Evolutionary conservation across 1,140 invertebrate genomes (phyloP), one percentile per base, ranked within the genome.

Genomic region (Chionoecetes opilio): DNA sequence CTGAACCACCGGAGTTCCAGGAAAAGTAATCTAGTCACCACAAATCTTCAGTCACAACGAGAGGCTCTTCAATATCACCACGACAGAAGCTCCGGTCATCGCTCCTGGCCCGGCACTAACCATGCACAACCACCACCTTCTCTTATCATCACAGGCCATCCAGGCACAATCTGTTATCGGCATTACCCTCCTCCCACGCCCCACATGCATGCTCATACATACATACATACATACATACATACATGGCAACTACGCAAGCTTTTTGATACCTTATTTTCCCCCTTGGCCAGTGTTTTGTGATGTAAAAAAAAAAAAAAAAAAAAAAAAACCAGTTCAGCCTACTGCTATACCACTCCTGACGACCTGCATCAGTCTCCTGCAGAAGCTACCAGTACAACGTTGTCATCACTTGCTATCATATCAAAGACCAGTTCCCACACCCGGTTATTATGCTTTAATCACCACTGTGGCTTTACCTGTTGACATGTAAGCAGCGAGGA

Each of bases 391-490:
- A 53, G 3, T 3, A 11, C 89, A 29, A 91, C 89, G 38, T 34
- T 75, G 3, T 91, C 89, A 91, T 91, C 89, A 91, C 89, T 34
- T 5, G 89, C 41, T 26, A 91, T 91, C 89, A 75, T 63, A 53
- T 3, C 41, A 46, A 90, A n/a, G 38, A 53, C 37, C 46, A 29
- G 29, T 35, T 31, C 63, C 63, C 34, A 91, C 32, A 31, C 89
- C 89, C 84, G 32, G 46, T 34, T 75, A 91, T 91, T 91, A 91
- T 17, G 14, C 89, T 75, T 21, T 91, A 91, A 91, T 75, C 89
- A 91, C 46, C 89, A 32, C 38, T 90, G 3, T 14, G 53, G 2
- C 41, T 32, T 9, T 5, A 6, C 21, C 87, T 26, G 32, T 41
- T 41, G 26, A 37, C 87, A 11, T 26, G 29, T 32, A 26, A 86